These are phyloP conservation scores for Pachyuromys duprasi DNA, from an alignment of 2,797 vertebrate genomes.

Conservation along the genomic window DNA sequence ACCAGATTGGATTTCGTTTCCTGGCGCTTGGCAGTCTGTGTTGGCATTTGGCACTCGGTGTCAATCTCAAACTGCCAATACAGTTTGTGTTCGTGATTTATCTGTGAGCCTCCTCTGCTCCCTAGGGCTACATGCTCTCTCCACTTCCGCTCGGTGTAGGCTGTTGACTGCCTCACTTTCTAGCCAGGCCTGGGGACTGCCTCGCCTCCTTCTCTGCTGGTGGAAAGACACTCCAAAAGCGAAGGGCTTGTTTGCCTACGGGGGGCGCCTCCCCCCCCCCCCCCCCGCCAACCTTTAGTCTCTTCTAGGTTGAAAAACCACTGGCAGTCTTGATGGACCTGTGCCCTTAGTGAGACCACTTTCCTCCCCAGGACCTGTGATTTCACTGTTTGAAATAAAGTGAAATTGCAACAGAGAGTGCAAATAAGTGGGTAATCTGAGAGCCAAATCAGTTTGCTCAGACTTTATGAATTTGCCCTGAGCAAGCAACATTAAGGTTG, in stretches of 20 bases:
- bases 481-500: not conserved
- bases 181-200: not conserved
- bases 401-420: not conserved
- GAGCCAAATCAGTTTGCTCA: not conserved
- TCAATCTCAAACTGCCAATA: not conserved
- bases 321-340: not conserved
- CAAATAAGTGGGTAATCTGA: not conserved
- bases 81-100: conserved; percentile 50
- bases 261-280: not conserved
- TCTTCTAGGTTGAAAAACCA: not conserved
- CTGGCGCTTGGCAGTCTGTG: conserved; percentile 28
- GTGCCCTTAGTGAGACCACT: not conserved
- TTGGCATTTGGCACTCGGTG: conserved; percentile 21
- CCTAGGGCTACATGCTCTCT: not conserved
- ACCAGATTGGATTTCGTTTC: conserved; percentile 13
- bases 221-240: not conserved
- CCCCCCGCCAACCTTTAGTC: not conserved
- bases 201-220: not conserved
- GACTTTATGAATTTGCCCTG: not conserved
- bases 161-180: not conserved
- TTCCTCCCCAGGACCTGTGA: not conserved
- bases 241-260: not conserved
- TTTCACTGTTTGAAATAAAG: not conserved
- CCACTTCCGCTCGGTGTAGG: not conserved
- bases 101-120: not conserved